phyloP scores from a whole-genome alignment of 2,797 vertebrate species.

The Myripristis jacobus region DNA sequence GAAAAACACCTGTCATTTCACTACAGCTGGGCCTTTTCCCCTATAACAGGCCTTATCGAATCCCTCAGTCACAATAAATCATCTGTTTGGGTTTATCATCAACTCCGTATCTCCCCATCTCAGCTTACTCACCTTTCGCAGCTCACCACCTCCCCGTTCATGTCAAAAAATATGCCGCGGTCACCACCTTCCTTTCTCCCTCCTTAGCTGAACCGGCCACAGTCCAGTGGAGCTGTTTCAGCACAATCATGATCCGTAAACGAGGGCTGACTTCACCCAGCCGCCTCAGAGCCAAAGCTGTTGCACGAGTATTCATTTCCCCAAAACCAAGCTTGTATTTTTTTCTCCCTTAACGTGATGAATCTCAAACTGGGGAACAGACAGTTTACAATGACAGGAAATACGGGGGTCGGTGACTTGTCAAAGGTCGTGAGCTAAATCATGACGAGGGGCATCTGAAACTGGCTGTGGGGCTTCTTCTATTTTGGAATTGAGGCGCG shows the following conservation, averaged over 20 bases:
- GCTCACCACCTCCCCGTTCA: too few relatives aligned
- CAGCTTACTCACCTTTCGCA: too few relatives aligned
- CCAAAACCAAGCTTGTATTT: too few relatives aligned
- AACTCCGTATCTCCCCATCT: conserved; percentile 8
- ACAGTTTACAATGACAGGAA: too few relatives aligned
- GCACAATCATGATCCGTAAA: too few relatives aligned
- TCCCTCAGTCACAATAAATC: conserved; percentile 19
- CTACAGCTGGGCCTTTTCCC: conserved; percentile 16
- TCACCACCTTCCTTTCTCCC: conserved; percentile 1
- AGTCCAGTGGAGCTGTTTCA: too few relatives aligned
- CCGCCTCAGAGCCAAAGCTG: too few relatives aligned
- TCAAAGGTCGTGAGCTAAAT: not conserved
- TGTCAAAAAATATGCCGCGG: conserved; percentile 15
- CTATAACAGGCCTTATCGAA: not conserved
- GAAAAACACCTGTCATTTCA: conserved; percentile 21
- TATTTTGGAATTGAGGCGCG: conserved; percentile 28
- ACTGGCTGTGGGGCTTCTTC: conserved; percentile 16
- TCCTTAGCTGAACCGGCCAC: conserved; percentile 4
- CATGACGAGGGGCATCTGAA: conserved; percentile 19
- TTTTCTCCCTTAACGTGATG: not conserved
- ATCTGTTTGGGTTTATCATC: not conserved
- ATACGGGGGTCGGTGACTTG: too few relatives aligned
- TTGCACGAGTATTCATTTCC: too few relatives aligned
- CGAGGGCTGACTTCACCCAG: too few relatives aligned
- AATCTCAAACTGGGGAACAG: not conserved